These are phyloP conservation scores for Vanessa cardui DNA, from an alignment of 2,888 invertebrate species.

Conservation along the genomic window DNA sequence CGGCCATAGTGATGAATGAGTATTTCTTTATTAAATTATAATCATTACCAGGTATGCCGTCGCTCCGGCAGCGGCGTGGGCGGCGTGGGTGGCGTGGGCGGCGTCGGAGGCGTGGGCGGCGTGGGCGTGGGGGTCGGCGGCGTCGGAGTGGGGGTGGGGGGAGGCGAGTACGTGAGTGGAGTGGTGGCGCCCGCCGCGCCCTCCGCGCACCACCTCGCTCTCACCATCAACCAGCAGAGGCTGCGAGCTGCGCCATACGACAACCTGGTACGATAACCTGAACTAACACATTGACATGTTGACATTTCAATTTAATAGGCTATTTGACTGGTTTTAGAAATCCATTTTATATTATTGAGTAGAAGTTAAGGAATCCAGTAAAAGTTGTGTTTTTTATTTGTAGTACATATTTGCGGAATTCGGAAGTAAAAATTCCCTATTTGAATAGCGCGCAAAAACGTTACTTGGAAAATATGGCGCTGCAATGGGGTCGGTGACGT, in stretches of 20 bases:
- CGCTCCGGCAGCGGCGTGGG: slow-evolving; percentile 66
- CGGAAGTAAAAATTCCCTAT: too few species aligned
- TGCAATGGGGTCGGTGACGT: too few species aligned
- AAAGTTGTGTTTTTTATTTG: too few species aligned
- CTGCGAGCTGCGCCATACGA: slow-evolving; percentile 90
- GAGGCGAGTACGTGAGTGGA: slow-evolving; percentile 77
- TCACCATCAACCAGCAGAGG: slow-evolving; percentile 96
- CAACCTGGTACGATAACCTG: slow-evolving; percentile 82
- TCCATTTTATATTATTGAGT: too few species aligned
- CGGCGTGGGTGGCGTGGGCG: slow-evolving; percentile 50
- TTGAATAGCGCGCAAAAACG: too few species aligned
- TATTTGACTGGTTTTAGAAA: too few species aligned
- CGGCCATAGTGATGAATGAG: too few species aligned
- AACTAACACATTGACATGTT: background rate
- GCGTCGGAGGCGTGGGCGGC: slow-evolving; percentile 49
- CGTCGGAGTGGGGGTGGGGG: slow-evolving; percentile 58
- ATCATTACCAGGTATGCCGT: slow-evolving; percentile 68
- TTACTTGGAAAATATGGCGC: too few species aligned
- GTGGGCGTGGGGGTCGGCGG: slow-evolving; percentile 50
- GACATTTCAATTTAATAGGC: too few species aligned
- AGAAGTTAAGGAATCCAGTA: too few species aligned
- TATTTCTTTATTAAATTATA: background rate
- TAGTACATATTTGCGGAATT: too few species aligned
- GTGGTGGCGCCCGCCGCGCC: slow-evolving; percentile 74
- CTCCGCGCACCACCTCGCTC: slow-evolving; percentile 88